Evolutionary conservation across 2,888 invertebrate genomes (phyloP), one percentile per base, ranked within the genome.

Genomic region (Phengaris alcon): DNA sequence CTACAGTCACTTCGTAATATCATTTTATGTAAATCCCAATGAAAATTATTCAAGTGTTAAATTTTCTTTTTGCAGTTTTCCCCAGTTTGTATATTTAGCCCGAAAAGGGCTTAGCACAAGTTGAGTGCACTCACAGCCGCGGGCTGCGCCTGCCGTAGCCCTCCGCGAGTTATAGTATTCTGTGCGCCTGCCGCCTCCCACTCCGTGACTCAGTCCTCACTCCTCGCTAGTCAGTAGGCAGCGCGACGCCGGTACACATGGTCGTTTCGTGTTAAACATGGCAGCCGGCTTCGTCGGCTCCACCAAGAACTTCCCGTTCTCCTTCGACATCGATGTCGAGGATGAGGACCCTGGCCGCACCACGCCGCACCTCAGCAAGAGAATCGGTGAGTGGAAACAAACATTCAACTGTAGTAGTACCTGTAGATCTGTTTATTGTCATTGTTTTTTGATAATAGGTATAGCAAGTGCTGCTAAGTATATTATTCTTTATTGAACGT

Each of bases 241-340:
- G 13, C 48, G 57, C 22, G 55, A 48, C 57, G 75, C 57, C 70
- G 75, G 69, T 57, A 12, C 55, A 52, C 51, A 57, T 70, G 75
- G 69, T 57, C 46, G 12, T 8, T 13, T 35, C 44, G 68, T 54
- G 35, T 55, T 76, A 74, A 68, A 75, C 80, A 93, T 93, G 93
- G 89, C 93, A 77, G 84, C 87, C 80, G 88, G 89, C 77, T 93
- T 88, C 81, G 94, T 93, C 72, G 93, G 93, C 59, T 93, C 93
- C 76, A 93, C 93, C 64, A 93, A 90, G 82, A 92, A 79, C 80
- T 94, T 93, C 80, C 93, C 93, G 2, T 94, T 93, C 80, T 93
- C 94, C 74, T 94, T 94, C 83, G 94, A 94, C 80, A 84, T 89
- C 15, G 92, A 93, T 76, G 85, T 93, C 0, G 93, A 93, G 70